These are phyloP conservation scores for Pollachius pollachius DNA, from an alignment of 2,113 vertebrate species.

Conservation along the genomic window DNA sequence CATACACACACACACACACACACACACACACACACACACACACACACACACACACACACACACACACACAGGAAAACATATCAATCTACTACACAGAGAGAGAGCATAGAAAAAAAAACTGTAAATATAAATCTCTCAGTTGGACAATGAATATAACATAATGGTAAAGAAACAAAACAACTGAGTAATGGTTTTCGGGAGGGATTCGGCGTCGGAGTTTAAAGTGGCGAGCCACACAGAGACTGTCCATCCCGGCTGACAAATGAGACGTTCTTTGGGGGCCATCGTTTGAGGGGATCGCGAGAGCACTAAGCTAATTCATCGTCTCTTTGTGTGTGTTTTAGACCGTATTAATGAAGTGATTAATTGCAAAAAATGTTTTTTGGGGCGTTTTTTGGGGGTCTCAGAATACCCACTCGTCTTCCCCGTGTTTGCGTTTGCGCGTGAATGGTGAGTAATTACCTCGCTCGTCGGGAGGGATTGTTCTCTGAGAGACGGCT, in stretches of 20 bases:
- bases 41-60: no score
- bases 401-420: slow-evolving; percentile 73
- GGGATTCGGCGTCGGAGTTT: no score
- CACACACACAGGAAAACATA: no score
- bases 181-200: no score
- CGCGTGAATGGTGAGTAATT: slow-evolving; percentile 87
- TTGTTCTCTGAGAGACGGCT: slow-evolving; percentile 37
- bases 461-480: slow-evolving; percentile 68
- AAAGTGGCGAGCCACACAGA: slow-evolving; percentile 4
- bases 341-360: slow-evolving; percentile 98
- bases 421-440: slow-evolving; percentile 53
- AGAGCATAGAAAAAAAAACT: no score
- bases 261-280: slow-evolving; percentile 72
- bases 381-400: slow-evolving; percentile 84
- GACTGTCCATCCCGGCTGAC: slow-evolving; percentile 42
- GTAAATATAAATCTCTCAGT: no score
- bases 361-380: slow-evolving; percentile 95
- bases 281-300: slow-evolving; percentile 89
- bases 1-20: background rate
- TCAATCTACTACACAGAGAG: background rate
- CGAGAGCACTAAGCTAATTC: slow-evolving; percentile 88
- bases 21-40: no score
- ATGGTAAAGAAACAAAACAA: no score
- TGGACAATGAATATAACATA: no score
- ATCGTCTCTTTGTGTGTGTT: slow-evolving; percentile 97